These are phyloP conservation scores for Anguilla marmorata DNA, from an alignment of 2,797 vertebrate species.

Conservation along the genomic window DNA sequence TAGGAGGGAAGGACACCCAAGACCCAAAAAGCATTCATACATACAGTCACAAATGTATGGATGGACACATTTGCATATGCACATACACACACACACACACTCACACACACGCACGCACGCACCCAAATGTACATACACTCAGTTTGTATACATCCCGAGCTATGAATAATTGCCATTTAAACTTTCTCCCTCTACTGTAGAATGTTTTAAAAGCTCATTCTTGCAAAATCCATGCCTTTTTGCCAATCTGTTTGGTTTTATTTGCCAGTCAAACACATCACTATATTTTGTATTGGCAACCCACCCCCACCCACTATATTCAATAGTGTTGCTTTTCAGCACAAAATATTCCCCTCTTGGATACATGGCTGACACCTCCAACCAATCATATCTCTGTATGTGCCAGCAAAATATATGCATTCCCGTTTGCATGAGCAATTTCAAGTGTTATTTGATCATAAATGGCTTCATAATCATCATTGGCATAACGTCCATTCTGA, in stretches of 20 bases:
- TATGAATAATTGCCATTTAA: background rate
- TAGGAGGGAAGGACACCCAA: constrained; percentile 53
- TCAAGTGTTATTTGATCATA: background rate
- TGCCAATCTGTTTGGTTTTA: background rate
- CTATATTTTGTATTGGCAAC: background rate
- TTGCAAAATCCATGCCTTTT: constrained; percentile 5
- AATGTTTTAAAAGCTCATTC: constrained; percentile 1
- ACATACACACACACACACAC: background rate
- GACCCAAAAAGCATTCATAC: constrained; percentile 48
- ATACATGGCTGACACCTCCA: background rate
- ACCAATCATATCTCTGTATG: background rate
- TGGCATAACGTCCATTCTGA: background rate
- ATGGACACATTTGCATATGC: constrained; percentile 21
- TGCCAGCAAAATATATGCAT: background rate
- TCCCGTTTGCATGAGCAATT: background rate
- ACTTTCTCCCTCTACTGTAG: background rate
- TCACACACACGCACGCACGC: background rate
- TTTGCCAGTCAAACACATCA: constrained; percentile 4
- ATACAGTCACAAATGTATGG: constrained; percentile 13
- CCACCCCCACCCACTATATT: constrained; percentile 14
- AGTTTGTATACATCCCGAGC: background rate
- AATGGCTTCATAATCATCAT: background rate
- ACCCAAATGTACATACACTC: constrained; percentile 10
- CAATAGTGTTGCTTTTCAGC: background rate
- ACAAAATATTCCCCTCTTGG: background rate